Evolutionary conservation across 2,113 vertebrate species (phyloP), one percentile per base, ranked within the genome.

Genomic region (Callionymus lyra): DNA sequence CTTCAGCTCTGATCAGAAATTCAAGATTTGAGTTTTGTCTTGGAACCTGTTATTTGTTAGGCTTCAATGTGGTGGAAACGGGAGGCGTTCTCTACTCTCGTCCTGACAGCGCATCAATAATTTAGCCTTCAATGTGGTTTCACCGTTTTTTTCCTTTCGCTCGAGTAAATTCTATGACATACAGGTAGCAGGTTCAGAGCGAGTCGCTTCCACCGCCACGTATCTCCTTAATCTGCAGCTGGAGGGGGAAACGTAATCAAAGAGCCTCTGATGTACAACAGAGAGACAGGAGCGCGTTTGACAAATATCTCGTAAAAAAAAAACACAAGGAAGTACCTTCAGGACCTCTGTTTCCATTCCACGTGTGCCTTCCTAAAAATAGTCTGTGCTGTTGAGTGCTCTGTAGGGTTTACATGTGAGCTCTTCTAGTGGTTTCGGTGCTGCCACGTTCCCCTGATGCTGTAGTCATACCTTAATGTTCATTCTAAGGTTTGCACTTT

Each of bases 281-380:
- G 12, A 80, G 44, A 69, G 52, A 74, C 66, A 73, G 53, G 45
- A 46, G 58, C 54, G 27, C 31, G 54, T 75, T 79, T 81, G 78
- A 80, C 64, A 68, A 78, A 82, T 71, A 65, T 57, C 72, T 79
- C 52, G 72, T 81, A 81, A 82, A 82, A 76, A 38, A 46, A 81
- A 82, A 82, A 76, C 40, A 46, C 72, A 44, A 57, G 66, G 59
- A 71, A 76, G 80, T 70, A 74, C 65, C 66, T 71, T 70, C 54
- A 65, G 74, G 68, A 77, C 69, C n/a, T 60, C 59, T 83, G 74
- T 82, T 85, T 84, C 79, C 70, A 80, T 70, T 85, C 77, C 67
- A 56, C 62, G 58, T 74, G 59, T 36, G 59, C 65, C 53, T 39
- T 33, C 45, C 81, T 79, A 80, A 82, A 85, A 82, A 85, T 87